These are phyloP conservation scores for Parnassius mnemosyne DNA, from an alignment of 2,888 invertebrate species.

Conservation along the genomic window DNA sequence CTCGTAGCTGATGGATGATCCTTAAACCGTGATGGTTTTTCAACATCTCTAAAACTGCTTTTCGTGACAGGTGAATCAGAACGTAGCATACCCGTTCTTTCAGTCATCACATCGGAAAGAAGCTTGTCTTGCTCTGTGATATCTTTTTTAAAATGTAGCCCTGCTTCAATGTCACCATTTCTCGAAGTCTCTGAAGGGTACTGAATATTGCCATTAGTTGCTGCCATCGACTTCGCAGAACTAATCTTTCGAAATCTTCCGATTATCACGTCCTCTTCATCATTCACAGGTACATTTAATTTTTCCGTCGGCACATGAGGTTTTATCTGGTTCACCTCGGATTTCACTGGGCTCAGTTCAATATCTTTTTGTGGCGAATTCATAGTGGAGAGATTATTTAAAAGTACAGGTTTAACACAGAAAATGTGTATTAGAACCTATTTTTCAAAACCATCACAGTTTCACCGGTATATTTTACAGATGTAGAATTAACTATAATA, in stretches of 20 bases:
- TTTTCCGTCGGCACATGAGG: slow-evolving; percentile 39
- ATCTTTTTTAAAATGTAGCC: slow-evolving; percentile 59
- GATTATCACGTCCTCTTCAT: slow-evolving; percentile 75
- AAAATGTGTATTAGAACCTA: slow-evolving; percentile 20
- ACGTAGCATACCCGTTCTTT: slow-evolving; percentile 43
- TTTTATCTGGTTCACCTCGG: slow-evolving; percentile 41
- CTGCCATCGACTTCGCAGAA: slow-evolving; percentile 78
- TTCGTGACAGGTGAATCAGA: slow-evolving; percentile 67
- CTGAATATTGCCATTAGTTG: slow-evolving; percentile 73
- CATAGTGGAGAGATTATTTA: slow-evolving; percentile 42
- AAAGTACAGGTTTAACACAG: slow-evolving; percentile 32
- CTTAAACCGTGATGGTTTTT: slow-evolving; percentile 82
- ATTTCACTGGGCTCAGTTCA: slow-evolving; percentile 64
- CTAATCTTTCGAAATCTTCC: slow-evolving; percentile 76
- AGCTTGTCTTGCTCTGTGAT: slow-evolving; percentile 60
- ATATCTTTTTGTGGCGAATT: slow-evolving; percentile 66
- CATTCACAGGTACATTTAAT: slow-evolving; percentile 49
- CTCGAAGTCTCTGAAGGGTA: slow-evolving; percentile 60
- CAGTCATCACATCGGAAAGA: slow-evolving; percentile 44
- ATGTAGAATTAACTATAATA: too few relatives aligned
- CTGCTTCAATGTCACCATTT: slow-evolving; percentile 60
- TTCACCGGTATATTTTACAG: too few relatives aligned
- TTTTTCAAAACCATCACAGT: not conserved
- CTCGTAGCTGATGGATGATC: slow-evolving; percentile 82
- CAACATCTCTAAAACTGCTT: slow-evolving; percentile 82